Base-by-base conservation (phyloP, 2,888 invertebrate species). In the Trissoscelio sp. region DNA sequence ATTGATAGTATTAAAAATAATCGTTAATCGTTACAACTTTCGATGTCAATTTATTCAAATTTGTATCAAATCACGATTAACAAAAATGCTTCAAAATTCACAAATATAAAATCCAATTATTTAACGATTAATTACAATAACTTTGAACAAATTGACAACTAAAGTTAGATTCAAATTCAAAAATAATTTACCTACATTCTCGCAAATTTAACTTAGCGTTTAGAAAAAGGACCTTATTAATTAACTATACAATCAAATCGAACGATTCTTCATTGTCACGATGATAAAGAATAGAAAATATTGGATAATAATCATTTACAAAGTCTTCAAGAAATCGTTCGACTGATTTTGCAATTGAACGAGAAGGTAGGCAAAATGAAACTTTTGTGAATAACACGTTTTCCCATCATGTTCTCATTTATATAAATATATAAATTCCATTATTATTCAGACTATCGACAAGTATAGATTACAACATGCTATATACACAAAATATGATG, bases 371-470 rank as follows among this genome's bases (percentile, higher is more conserved):
- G 60, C 60, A 39, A 75, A 48, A 64, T 64, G 34, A 75, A 70
- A 81, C 75, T 84, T 81, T 70, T 84, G 4, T 84, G 4, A 16
- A 46, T 34, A 34, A 18, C 67, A 28, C 31, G 9, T 51, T 24
- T 44, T 58, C 24, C 42, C 53, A 12, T 60, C 73, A 18, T 51
- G 14, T 77, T 85, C 85, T 85, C 84, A 85, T 88, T 84, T 85
- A 86, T 88, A 88, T 88, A 90, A 88, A 89, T 87, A 88, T 89
- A 86, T 88, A 88, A 87, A 88, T 86, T 84, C 75, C 79, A 85
- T 88, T 85, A 82, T 84, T 83, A 83, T 84, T 81, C 82, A 84
- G 82, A 87, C 87, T 88, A 88, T 87, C 84, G 88, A 89, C 88
- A 88, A 88, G 83, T 86, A 88, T 86, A 87, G 85, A 87, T 87